Evolutionary conservation across 2,113 vertebrate species (phyloP).

Genomic region (Macaca fascicularis): DNA sequence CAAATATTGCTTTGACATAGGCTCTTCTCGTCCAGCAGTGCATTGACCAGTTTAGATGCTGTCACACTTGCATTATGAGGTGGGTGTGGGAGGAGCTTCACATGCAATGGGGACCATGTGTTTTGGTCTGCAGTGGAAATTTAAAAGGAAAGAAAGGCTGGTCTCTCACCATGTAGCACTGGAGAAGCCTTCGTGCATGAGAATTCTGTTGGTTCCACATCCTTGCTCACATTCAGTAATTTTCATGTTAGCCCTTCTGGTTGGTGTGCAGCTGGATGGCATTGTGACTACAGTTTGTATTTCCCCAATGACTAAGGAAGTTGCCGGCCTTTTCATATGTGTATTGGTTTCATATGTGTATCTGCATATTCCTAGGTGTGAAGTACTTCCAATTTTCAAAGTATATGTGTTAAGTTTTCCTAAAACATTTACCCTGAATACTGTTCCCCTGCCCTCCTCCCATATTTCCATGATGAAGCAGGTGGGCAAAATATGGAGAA

Average conservation of each 20-base stretch:
- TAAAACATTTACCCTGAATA: neutral
- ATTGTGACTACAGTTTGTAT: too few species aligned
- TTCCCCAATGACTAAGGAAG: neutral
- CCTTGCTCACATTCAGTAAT: neutral
- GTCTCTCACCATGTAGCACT: fast-evolving
- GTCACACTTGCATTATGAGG: neutral
- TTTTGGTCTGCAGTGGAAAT: too few species aligned
- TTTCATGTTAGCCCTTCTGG: neutral
- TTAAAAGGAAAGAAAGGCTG: neutral
- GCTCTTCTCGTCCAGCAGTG: neutral
- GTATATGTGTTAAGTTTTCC: neutral
- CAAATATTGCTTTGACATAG: neutral
- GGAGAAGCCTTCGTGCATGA: neutral
- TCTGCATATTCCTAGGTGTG: neutral
- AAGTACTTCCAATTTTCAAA: neutral
- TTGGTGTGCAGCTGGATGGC: fast-evolving
- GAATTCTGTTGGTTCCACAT: fast-evolving
- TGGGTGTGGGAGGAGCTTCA: fast-evolving
- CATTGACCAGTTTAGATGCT: fast-evolving
- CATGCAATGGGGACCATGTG: fast-evolving
- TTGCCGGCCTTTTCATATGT: fast-evolving
- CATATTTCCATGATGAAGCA: neutral
- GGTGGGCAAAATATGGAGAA: neutral
- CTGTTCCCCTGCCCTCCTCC: neutral
- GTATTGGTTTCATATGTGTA: too few species aligned